Conservation (phyloP, 2,113 vertebrate species). For the Corydoras sp. region DNA sequence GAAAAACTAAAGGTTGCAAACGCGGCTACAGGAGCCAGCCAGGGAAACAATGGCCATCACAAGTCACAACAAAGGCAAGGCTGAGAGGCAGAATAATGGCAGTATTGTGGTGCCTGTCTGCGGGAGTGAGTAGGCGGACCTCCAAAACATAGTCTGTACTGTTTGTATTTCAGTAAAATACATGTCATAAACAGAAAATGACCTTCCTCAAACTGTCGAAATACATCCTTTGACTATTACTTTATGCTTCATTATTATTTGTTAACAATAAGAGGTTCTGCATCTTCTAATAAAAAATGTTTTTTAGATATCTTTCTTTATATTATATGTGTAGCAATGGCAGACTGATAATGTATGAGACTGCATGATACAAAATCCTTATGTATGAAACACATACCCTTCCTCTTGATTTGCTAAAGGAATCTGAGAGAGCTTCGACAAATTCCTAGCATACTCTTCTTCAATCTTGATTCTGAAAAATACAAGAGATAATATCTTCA, state of each 20-base stretch:
- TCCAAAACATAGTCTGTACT: slow-evolving; percentile 57
- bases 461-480: slow-evolving; percentile 92
- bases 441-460: slow-evolving; percentile 95
- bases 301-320: too few relatives aligned
- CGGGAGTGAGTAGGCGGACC: slow-evolving; percentile 52
- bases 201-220: too few relatives aligned
- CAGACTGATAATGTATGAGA: background rate
- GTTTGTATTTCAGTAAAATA: slow-evolving; percentile 27
- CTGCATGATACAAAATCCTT: background rate
- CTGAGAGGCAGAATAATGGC: slow-evolving; percentile 56
- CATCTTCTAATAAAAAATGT: too few relatives aligned
- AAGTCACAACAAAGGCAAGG: slow-evolving; percentile 53
- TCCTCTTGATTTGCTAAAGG: slow-evolving; percentile 90
- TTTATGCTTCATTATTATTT: too few relatives aligned
- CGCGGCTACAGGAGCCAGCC: slow-evolving; percentile 47
- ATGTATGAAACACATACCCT: slow-evolving; percentile 73
- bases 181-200: background rate
- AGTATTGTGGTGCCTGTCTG: slow-evolving; percentile 58
- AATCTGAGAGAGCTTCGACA: slow-evolving; percentile 92
- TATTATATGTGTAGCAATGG: too few relatives aligned
- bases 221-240: too few relatives aligned
- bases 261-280: too few relatives aligned
- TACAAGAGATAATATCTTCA: background rate
- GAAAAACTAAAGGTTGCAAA: slow-evolving; percentile 53
- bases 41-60: slow-evolving; percentile 61